A percentile compares a stretch with the other conserved stretches of the same genome.
Conservation (phyloP, 2,797 vertebrate species). For the Anas georgica region DNA sequence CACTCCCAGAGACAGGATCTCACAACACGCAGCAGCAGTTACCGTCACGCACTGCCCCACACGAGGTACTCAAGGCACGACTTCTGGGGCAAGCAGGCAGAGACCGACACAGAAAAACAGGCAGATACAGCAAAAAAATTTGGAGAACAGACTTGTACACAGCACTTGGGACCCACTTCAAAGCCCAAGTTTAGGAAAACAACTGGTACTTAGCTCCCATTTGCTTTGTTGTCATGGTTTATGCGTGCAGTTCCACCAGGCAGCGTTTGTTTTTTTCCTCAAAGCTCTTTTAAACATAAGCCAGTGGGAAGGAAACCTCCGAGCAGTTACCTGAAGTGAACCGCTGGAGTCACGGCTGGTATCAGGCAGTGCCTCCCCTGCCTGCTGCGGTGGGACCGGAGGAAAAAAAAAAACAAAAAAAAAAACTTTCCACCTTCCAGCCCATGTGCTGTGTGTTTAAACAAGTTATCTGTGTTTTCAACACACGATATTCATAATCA, state of each 20-base stretch:
- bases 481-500: constrained; percentile 32
- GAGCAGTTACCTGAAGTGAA: not conserved
- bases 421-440: constrained; percentile 14
- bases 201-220: not conserved
- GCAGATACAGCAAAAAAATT: not conserved
- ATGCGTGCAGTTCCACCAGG: not conserved
- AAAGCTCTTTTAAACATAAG: not conserved
- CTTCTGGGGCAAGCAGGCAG: rapidly evolving
- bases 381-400: not conserved
- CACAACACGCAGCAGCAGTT: rapidly evolving
- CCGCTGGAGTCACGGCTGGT: not conserved
- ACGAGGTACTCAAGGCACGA: rapidly evolving
- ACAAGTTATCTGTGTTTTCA: not conserved
- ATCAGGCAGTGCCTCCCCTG: not conserved
- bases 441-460: not conserved
- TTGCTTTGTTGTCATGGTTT: not conserved
- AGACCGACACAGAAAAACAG: rapidly evolving
- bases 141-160: not conserved
- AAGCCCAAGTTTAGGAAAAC: not conserved
- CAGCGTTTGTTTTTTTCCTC: not conserved
- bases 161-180: not conserved
- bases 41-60: too few relatives aligned
- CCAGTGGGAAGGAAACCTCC: not conserved
- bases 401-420: not conserved
- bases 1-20: rapidly evolving